phyloP scores from a whole-genome alignment of 2,888 invertebrate species.

The Eretmocerus hayati region DNA sequence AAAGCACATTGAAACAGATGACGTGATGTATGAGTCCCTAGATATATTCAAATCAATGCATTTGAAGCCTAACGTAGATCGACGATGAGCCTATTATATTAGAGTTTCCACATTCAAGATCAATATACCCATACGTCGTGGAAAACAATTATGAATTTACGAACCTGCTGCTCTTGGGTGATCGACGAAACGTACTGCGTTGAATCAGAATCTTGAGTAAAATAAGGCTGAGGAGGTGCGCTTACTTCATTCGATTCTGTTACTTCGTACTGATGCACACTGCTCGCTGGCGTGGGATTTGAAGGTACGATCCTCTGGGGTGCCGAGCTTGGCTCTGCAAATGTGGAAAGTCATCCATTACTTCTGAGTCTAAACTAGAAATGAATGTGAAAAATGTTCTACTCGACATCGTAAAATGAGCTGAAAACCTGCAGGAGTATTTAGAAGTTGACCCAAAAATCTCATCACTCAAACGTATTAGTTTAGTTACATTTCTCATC shows the following conservation, averaged over 20 bases:
- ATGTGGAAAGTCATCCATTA: background rate
- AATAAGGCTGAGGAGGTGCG: conserved; percentile 29
- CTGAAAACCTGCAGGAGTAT: background rate
- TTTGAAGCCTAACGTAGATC: too few relatives aligned
- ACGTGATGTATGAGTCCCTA: too few relatives aligned
- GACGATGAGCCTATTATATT: too few relatives aligned
- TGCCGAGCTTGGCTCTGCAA: conserved; percentile 5
- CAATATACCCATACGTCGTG: too few relatives aligned
- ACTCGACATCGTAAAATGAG: background rate
- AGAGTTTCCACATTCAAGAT: too few relatives aligned
- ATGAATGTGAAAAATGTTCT: background rate
- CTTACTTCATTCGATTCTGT: conserved; percentile 36
- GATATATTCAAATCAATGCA: too few relatives aligned
- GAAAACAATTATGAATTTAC: too few relatives aligned
- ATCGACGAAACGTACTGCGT: conserved; percentile 16
- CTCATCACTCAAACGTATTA: background rate
- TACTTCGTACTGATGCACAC: conserved; percentile 36
- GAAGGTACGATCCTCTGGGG: conserved; percentile 15
- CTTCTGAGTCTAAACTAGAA: background rate
- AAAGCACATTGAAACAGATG: too few relatives aligned
- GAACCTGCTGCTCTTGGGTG: conserved; percentile 17
- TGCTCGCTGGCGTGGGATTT: conserved; percentile 21
- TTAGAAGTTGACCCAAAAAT: background rate
- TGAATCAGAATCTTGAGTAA: conserved; percentile 33
- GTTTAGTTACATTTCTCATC: too few relatives aligned